phyloP scores from a whole-genome alignment of 2,888 invertebrate species.

The Eudemis profundana region DNA sequence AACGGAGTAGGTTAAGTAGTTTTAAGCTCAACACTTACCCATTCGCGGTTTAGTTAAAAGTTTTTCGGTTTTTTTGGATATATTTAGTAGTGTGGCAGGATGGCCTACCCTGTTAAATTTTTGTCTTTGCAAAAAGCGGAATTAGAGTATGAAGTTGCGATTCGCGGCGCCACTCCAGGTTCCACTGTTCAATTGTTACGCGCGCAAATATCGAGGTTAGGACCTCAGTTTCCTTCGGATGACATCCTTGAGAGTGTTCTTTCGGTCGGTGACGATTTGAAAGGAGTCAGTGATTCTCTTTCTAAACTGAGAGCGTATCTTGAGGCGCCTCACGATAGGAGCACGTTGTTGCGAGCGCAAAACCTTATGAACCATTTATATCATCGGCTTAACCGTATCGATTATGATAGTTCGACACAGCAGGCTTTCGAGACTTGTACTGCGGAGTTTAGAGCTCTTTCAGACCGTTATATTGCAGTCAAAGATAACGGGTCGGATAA shows the following conservation, averaged over 20 bases:
- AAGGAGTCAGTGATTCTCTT: slow-evolving; percentile 2
- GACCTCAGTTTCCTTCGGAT: slow-evolving; percentile 9
- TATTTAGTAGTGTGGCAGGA: no score
- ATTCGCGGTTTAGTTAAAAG: not conserved
- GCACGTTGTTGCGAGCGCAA: slow-evolving; percentile 5
- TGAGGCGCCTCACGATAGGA: not conserved
- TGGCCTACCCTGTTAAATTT: slow-evolving; percentile 3
- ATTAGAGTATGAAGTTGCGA: slow-evolving; percentile 1
- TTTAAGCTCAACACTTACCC: not conserved
- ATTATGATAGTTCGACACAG: not conserved
- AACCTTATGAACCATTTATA: slow-evolving; percentile 6
- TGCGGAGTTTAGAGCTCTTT: not conserved
- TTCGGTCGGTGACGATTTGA: not conserved
- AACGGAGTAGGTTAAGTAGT: slow-evolving; percentile 2
- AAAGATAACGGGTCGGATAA: not conserved
- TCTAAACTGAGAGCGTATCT: not conserved
- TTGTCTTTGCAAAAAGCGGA: slow-evolving; percentile 2
- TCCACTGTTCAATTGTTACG: not conserved
- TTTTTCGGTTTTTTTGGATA: no score
- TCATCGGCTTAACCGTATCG: slow-evolving; percentile 12
- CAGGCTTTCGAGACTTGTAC: not conserved
- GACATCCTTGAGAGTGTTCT: slow-evolving; percentile 6
- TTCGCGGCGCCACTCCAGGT: slow-evolving; percentile 8
- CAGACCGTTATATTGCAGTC: not conserved
- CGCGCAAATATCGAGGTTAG: slow-evolving; percentile 7